These are phyloP conservation scores for Cliona cf. orientalis DNA, from an alignment of 37 sponge, comb jelly and placozoan genomes.

Conservation along the genomic window DNA sequence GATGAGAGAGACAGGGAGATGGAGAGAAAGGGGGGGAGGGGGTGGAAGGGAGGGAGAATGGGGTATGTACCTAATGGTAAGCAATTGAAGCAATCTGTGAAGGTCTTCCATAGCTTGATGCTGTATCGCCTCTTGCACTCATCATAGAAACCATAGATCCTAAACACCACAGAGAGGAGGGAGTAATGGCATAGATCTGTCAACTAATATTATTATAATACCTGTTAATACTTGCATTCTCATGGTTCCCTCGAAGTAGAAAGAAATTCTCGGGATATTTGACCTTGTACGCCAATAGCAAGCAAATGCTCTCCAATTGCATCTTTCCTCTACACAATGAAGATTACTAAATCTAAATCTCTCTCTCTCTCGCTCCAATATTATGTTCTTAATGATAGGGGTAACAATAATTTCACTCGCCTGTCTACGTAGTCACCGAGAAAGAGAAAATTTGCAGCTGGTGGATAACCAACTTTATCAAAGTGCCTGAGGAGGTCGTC, in stretches of 20 bases:
- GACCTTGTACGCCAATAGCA: slow-evolving; percentile 87
- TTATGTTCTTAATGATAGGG: too few relatives aligned
- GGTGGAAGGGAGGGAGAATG: neutral
- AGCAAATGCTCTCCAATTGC: slow-evolving; percentile 86
- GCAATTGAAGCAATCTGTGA: slow-evolving; percentile 95
- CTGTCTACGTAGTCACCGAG: slow-evolving; percentile 94
- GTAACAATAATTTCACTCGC: slow-evolving; percentile 25
- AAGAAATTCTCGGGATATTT: slow-evolving; percentile 89
- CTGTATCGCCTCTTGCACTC: slow-evolving; percentile 96
- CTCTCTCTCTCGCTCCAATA: too few relatives aligned
- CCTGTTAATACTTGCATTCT: slow-evolving; percentile 91
- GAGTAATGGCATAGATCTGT: neutral
- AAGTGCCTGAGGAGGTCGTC: slow-evolving; percentile 84
- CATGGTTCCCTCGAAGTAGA: slow-evolving; percentile 90
- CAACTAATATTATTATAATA: neutral
- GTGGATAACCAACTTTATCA: slow-evolving; percentile 86
- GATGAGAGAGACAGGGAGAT: neutral
- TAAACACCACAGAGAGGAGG: slow-evolving; percentile 23
- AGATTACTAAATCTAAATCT: too few relatives aligned
- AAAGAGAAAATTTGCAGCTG: slow-evolving; percentile 83
- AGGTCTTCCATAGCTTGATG: slow-evolving; percentile 96
- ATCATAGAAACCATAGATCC: slow-evolving; percentile 97
- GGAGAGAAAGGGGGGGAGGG: neutral
- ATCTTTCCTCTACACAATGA: slow-evolving; percentile 67
- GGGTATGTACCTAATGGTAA: slow-evolving; percentile 76